Percentiles rank a stretch among this genome's conserved stretches.
Evolutionary conservation across 2,888 invertebrate genomes (phyloP).

Genomic region (Diadegma fenestrale): DNA sequence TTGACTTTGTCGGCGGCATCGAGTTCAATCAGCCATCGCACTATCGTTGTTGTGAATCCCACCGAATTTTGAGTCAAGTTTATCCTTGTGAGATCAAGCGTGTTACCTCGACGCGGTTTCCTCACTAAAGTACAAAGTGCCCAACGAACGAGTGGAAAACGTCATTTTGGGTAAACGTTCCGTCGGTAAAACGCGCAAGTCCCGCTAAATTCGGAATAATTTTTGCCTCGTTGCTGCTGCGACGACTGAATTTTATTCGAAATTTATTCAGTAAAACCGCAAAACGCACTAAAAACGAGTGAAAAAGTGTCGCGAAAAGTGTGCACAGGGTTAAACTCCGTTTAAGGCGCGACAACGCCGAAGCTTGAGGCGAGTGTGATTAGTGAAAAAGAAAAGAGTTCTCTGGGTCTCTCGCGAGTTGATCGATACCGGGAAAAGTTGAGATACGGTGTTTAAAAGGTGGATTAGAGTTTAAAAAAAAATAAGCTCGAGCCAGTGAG

Average conservation of each 20-base stretch:
- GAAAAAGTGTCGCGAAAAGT: constrained; percentile 3
- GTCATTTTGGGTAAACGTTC: not conserved
- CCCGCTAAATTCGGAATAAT: not conserved
- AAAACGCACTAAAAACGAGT: not conserved
- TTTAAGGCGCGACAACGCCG: not conserved
- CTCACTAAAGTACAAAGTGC: not conserved
- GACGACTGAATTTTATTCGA: not conserved
- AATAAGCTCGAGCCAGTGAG: constrained; percentile 2
- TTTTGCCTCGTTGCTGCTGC: not conserved
- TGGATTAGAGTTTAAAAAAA: constrained; percentile 7
- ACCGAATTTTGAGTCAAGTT: not conserved
- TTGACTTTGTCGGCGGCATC: constrained; percentile 53
- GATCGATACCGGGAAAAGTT: not conserved
- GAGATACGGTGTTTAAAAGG: constrained; percentile 6
- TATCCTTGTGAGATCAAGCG: not conserved
- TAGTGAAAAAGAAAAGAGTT: constrained; percentile 1
- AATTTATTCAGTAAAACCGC: not conserved
- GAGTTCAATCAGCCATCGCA: constrained; percentile 42
- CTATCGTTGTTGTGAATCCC: constrained; percentile 18
- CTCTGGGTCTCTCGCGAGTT: not conserved
- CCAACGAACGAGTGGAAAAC: constrained; percentile 9
- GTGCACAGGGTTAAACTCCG: not conserved
- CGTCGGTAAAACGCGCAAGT: constrained; percentile 26
- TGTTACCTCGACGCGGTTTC: not conserved
- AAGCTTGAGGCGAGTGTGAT: not conserved